Percentiles rank a stretch among this genome's conserved stretches.
These are phyloP conservation scores for Enteromius viviparus DNA, from an alignment of 2,797 vertebrate species.

Conservation along the genomic window DNA sequence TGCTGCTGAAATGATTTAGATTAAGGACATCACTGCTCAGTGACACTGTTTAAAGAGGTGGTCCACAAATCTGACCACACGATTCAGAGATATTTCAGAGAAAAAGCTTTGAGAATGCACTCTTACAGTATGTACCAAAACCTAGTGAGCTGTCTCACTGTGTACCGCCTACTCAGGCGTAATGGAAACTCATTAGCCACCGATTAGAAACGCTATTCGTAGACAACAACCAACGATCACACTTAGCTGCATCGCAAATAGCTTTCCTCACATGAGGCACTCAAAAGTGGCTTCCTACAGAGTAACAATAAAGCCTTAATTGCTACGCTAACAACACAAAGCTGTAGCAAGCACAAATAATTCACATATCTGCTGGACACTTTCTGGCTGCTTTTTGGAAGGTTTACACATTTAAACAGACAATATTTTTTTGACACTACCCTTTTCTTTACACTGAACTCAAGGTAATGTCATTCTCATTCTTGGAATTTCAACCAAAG, in stretches of 20 bases:
- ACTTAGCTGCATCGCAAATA: slow-evolving; percentile 6
- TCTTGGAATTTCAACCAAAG: background rate
- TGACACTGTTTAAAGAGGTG: background rate
- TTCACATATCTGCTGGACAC: background rate
- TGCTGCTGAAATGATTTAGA: slow-evolving; percentile 48
- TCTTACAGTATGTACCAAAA: background rate
- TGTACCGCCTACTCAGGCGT: background rate
- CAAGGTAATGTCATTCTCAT: background rate
- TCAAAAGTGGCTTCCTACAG: slow-evolving; percentile 1
- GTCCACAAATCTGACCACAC: slow-evolving; percentile 16
- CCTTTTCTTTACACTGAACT: background rate
- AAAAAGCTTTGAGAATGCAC: background rate
- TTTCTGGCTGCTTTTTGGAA: background rate
- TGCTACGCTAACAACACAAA: slow-evolving; percentile 2
- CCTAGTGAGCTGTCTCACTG: background rate
- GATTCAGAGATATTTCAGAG: background rate
- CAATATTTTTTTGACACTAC: background rate
- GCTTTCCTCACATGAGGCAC: background rate
- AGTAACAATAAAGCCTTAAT: slow-evolving; percentile 22
- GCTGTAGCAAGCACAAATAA: background rate
- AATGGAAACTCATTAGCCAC: background rate
- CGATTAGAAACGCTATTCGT: background rate
- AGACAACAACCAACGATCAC: background rate
- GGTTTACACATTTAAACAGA: background rate
- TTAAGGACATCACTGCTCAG: slow-evolving; percentile 58